Percentiles rank a stretch among this genome's conserved stretches.
phyloP scores from a whole-genome alignment of 2,888 invertebrate species.

The Drosophila fulvimacula region DNA sequence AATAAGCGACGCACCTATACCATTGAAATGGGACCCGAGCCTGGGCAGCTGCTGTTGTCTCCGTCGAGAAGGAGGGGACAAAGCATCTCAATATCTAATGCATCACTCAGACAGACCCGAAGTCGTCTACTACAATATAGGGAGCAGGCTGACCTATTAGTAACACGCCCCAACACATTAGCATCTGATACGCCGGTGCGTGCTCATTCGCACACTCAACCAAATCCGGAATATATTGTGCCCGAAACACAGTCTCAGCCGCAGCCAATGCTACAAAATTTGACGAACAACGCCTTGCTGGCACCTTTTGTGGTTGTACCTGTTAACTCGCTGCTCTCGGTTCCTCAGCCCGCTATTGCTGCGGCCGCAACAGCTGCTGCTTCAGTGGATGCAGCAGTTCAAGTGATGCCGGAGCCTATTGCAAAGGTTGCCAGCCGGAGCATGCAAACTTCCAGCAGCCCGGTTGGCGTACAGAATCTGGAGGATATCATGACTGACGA shows the following conservation, averaged over 20 bases:
- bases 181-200: slow-evolving; percentile 53
- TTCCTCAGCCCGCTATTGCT: background rate
- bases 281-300: slow-evolving; percentile 11
- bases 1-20: slow-evolving; percentile 54
- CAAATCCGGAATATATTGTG: slow-evolving; percentile 45
- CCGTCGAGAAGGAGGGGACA: slow-evolving; percentile 20
- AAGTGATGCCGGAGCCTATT: background rate
- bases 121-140: background rate
- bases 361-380: background rate
- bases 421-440: slow-evolving; percentile 32
- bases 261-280: slow-evolving; percentile 36
- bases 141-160: slow-evolving; percentile 4
- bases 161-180: slow-evolving; percentile 9
- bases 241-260: slow-evolving; percentile 63
- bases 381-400: background rate
- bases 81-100: background rate
- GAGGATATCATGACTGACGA: slow-evolving; percentile 63
- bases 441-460: slow-evolving; percentile 39
- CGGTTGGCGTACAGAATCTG: slow-evolving; percentile 4
- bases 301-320: slow-evolving; percentile 44
- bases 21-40: slow-evolving; percentile 51
- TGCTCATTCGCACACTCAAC: background rate
- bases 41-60: slow-evolving; percentile 58
- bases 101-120: background rate
- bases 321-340: slow-evolving; percentile 20